Base-by-base conservation (phyloP, 2,888 invertebrate genomes). In the Timema cristinae region DNA sequence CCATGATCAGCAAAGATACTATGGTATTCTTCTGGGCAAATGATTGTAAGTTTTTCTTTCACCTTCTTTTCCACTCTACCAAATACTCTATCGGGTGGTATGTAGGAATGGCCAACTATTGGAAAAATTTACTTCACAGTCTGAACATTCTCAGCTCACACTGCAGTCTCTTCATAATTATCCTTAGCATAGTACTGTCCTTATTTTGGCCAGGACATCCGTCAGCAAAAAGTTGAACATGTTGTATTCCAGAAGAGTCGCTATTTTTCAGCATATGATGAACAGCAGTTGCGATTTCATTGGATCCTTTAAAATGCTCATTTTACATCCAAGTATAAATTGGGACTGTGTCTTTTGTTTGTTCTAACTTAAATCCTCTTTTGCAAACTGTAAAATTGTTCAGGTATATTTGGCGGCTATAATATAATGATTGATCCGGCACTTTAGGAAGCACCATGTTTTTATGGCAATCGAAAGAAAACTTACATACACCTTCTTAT, bases 181-280 rank as follows among this genome's bases (percentile, higher is more conserved):
- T n/a, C n/a, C n/a, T n/a, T n/a, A n/a, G n/a, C 16, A 56, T 16
- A 15, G 7, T 56, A 16, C 15, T 15, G 56, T 56, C 16, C 11
- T 56, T 56, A 16, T 56, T 56, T 16, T 56, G 6, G n/a, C 56
- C 6, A 56, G 56, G 56, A 56, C 56, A 56, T 56, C 56, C 56
- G 11, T 56, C 5, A 9, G 56, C 56, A 56, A 6, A 6, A 56
- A 56, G n/a, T 2, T 6, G n/a, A 6, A 56, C 16, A 15, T 56
- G n/a, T 13, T 9, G n/a, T 15, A 6, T 11, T 8, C n/a, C 16
- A 15, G n/a, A 2, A 5, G 6, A 56, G 16, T n/a, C 56, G 16
- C 7, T 56, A 56, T 11, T 56, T 5, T 56, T 56, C 16, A 56
- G n/a, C 7, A 15, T n/a, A 56, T 56, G 7, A 56, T 9, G 16